Evolutionary conservation across 1,140 invertebrate species (phyloP).

Genomic region (Apocrypta bakeri): DNA sequence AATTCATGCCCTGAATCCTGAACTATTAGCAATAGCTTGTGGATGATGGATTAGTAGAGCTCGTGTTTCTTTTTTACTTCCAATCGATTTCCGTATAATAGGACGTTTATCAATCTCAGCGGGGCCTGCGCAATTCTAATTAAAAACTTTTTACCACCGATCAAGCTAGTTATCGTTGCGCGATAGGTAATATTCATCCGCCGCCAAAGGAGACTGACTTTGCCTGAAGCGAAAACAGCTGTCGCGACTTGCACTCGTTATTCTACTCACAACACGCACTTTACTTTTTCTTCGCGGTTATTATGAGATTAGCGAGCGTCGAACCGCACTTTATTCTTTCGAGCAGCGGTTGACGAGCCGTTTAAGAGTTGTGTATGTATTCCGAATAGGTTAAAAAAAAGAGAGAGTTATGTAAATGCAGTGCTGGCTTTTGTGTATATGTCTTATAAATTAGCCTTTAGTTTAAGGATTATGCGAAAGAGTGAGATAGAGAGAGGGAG

Average conservation of each 20-base stretch:
- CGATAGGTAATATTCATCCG: no score
- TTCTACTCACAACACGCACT: not conserved
- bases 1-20: not conserved
- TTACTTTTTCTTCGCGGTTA: not conserved
- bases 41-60: no score
- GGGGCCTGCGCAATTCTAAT: not conserved
- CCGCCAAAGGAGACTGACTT: no score
- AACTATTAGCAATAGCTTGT: not conserved
- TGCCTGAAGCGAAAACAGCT: not conserved
- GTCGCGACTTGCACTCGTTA: not conserved
- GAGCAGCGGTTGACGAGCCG: not conserved
- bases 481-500: no score
- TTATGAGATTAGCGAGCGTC: conserved; percentile 10
- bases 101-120: no score
- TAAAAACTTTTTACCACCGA: not conserved
- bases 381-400: not conserved
- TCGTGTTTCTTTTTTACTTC: no score
- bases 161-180: no score
- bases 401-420: not conserved
- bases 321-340: not conserved
- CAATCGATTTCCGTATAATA: no score
- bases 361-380: not conserved
- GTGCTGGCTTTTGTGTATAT: not conserved
- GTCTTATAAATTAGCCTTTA: conserved; percentile 12
- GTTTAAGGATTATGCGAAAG: not conserved